Evolutionary conservation across 2,797 vertebrate species (phyloP), one percentile per base, ranked within the genome.

Genomic region (Aeoliscus strigatus): DNA sequence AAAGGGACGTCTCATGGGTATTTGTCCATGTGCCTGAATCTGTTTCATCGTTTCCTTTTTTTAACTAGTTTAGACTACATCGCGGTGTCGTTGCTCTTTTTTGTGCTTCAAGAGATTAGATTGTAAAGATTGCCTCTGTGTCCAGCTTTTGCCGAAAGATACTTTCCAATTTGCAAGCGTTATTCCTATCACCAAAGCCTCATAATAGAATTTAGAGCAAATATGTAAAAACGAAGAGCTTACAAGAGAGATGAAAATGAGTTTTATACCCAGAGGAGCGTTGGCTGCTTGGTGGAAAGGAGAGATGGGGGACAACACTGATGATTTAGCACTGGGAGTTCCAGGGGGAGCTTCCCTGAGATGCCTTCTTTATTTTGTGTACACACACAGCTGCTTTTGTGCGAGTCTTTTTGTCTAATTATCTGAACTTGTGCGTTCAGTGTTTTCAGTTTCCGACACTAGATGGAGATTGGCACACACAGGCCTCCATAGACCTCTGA

Each of bases 181-280:
- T 84, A 73, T 81, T 85, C 79, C 82, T 76, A 79, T 77, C 79
- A 80, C 77, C 79, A 75, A 76, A 70, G 73, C 77, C 75, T 78
- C 74, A 77, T 86, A 83, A 87, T 83, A 81, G 77, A 78, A 82
- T 87, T 83, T 80, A 75, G 64, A 82, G 72, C 79, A 83, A 86
- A 86, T 85, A 85, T 82, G 81, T 85, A 79, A 79, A 82, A 86
- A 74, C 42, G 44, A 44, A 53, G 70, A 67, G 77, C 75, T 82
- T 84, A 82, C 79, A 81, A 75, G 77, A 80, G 66, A 78, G 77
- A 85, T 69, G 80, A 80, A 84, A 86, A 86, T 85, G 57, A 85
- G 80, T 84, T 84, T 84, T 69, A 83, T 72, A 69, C 84, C 82
- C 84, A 77, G 66, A 81, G 80, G 84, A 85, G 51, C n/a, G 5